These are phyloP conservation scores for Phalacrocorax pelagicus DNA, from an alignment of 2,113 vertebrate species.

Conservation along the genomic window DNA sequence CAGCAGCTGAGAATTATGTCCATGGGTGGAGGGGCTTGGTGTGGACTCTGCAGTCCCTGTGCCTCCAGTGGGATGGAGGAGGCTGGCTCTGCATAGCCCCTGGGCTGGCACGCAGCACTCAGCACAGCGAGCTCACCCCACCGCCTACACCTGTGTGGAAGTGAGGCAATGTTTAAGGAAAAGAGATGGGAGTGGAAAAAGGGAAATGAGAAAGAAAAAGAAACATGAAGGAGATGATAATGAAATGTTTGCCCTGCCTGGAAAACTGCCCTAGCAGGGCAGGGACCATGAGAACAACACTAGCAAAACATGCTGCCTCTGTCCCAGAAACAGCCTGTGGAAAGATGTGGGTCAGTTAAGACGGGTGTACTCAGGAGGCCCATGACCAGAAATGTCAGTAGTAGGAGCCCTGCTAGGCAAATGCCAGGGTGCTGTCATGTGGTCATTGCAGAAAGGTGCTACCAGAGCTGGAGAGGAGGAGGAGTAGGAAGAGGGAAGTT, in stretches of 20 bases:
- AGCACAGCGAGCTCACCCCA: neutral
- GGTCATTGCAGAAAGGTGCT: neutral
- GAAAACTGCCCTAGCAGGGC: neutral
- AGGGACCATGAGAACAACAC: neutral
- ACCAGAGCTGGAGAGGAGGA: neutral
- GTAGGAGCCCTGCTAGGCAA: neutral
- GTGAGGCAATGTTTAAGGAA: neutral
- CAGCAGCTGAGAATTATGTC: neutral
- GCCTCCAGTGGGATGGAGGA: neutral
- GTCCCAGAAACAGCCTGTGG: constrained; percentile 7
- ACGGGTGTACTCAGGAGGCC: neutral
- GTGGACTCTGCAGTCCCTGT: neutral
- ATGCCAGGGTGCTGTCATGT: neutral
- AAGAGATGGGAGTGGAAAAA: neutral
- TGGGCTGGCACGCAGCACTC: neutral
- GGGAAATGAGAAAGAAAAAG: constrained; percentile 49
- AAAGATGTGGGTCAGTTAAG: constrained; percentile 64
- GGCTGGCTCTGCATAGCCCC: neutral
- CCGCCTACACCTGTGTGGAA: neutral
- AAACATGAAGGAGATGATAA: neutral
- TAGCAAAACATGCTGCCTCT: constrained; percentile 31
- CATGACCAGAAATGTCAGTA: neutral
- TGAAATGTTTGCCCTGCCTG: neutral
- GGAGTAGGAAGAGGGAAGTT: neutral
- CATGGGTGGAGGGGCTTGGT: neutral